Evolutionary conservation across 1,140 invertebrate species (phyloP).

Genomic region (Zaprionus africanus): DNA sequence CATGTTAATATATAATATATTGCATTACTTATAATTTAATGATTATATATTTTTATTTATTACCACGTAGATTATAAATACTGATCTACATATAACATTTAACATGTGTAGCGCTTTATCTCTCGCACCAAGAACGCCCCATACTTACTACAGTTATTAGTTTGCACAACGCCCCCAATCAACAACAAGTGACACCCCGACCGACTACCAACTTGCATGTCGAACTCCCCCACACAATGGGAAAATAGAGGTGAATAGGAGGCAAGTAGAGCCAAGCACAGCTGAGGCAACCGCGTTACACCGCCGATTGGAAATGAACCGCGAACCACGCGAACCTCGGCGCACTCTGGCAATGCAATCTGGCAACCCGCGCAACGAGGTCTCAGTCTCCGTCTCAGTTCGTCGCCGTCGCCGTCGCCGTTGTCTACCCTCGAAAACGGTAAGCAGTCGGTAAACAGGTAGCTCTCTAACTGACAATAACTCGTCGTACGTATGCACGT

Average conservation of each 20-base stretch:
- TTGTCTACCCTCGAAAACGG: slow-evolving; percentile 52
- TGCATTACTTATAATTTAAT: too few relatives aligned
- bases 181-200: slow-evolving; percentile 1
- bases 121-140: neutral
- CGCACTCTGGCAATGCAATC: slow-evolving; percentile 37
- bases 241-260: neutral
- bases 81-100: neutral
- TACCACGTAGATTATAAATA: too few relatives aligned
- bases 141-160: neutral
- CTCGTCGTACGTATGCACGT: slow-evolving; percentile 78
- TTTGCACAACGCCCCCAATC: slow-evolving; percentile 1
- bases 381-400: slow-evolving; percentile 5
- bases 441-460: slow-evolving; percentile 80
- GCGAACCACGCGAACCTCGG: slow-evolving; percentile 5
- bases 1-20: too few relatives aligned
- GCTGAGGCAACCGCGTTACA: slow-evolving; percentile 31
- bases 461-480: slow-evolving; percentile 83
- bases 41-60: too few relatives aligned
- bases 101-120: neutral
- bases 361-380: slow-evolving; percentile 31
- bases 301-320: slow-evolving; percentile 19
- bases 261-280: neutral
- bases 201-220: neutral
- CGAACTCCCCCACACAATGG: neutral
- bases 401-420: slow-evolving; percentile 5